Base-by-base conservation (phyloP, 1,140 invertebrate genomes). In the Drosophila serrata region DNA sequence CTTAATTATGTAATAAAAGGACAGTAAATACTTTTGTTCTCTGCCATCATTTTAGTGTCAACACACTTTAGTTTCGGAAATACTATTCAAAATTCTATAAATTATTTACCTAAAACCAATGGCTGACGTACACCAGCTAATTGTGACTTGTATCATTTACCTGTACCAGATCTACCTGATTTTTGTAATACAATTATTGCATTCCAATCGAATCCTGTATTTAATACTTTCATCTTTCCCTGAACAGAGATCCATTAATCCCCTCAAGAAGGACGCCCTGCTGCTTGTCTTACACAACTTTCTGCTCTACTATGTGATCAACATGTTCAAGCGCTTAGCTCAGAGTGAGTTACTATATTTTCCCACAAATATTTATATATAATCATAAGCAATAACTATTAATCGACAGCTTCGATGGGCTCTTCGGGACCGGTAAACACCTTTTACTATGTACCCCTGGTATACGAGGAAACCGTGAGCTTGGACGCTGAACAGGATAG, bases 281-380 rank as follows among this genome's bases (percentile, higher is more conserved):
- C 42, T 76, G 27, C 61, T 86, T 0, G 33, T 79, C 7, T 15
- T 87, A 13, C 82, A 88, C 39, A 86, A 84, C 51, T n/a, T 61
- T 9, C 45, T 72, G 11, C 46, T 88, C 9, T 87, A 82, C 31
- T 64, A 72, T 35, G 48, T 86, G 15, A 79, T 85, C 31, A 87
- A 88, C 62, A 58, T 68, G 22, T 86, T 86, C 15, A 86, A 86
- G 40, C 75, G 79, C 27, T n/a, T 82, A 40, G 79, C 79, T 0
- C 82, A 87, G 24, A 48, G 84, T 87, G 13, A 40, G 75, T 53
- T 62, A 0, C n/a, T n/a, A n/a, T n/a, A 19, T 2, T 33, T 17
- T n/a, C n/a, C 2, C 6, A 9, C 3, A n/a, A 8, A 17, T 22
- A 33, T n/a, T 29, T 4, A 3, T 11, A 22, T 7, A 24, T 9